Evolutionary conservation across 2,888 invertebrate genomes (phyloP), one percentile per base, ranked within the genome.

Genomic region (Dryomyza anilis): DNA sequence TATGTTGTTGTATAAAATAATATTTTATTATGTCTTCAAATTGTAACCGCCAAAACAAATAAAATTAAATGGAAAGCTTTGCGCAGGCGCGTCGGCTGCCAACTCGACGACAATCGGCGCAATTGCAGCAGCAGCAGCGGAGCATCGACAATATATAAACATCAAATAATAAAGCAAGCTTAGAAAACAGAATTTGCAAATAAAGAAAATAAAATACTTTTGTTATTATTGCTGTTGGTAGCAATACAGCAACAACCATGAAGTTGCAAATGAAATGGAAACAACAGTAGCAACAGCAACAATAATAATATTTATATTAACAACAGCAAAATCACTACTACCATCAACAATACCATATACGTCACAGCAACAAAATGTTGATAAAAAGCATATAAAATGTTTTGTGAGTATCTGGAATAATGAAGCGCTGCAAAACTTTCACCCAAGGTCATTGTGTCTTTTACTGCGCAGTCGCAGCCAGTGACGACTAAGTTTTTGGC

Each of bases 391-490:
- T 23, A 30, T 12, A 58, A 23, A 45, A 46, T 29, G n/a, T 2
- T 14, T 30, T 19, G n/a, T 21, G 25, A 19, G 76, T 19, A 58
- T 23, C 27, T 27, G 25, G 39, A 36, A 33, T 78, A 78, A 77
- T 77, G 76, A 76, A 71, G 71, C 70, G 68, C 69, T 46, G 25
- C 16, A 27, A 25, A 71, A 69, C 74, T 74, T 74, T 74, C 74
- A 74, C 74, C 74, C 74, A 74, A 74, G 73, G 74, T 74, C 74
- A 74, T 73, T 74, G 73, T 74, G 74, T 73, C 71, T 71, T 73
- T 70, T 70, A 70, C 71, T 70, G 71, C 70, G 70, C 69, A 48
- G 66, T 59, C 25, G 27, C 16, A 21, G 23, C 16, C 50, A 36
- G 21, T 25, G 36, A 14, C 36, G 39, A 12, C 60, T 10, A 14